A percentile compares a stretch with the other conserved stretches of the same genome.
These are phyloP conservation scores for Dolichomitus sp. DNA, from an alignment of 2,888 invertebrate genomes.

Conservation along the genomic window DNA sequence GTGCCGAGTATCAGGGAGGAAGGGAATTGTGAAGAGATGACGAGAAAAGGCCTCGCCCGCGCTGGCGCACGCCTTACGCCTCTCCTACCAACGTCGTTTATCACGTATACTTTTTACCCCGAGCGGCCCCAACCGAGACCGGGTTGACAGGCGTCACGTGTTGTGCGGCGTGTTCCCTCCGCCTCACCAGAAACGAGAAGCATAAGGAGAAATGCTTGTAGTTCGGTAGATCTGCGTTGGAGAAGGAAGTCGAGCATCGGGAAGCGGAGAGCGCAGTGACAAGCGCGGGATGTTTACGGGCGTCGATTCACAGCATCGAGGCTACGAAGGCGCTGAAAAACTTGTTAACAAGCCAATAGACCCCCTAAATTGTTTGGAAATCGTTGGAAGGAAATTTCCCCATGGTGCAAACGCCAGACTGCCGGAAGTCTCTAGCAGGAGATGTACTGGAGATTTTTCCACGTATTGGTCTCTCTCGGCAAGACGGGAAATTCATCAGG, in stretches of 20 bases:
- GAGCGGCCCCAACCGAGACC: conserved; percentile 57
- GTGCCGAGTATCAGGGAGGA: conserved; percentile 19
- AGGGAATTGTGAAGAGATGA: conserved; percentile 16
- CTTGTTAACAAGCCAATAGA: conserved; percentile 79
- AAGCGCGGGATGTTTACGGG: conserved; percentile 11
- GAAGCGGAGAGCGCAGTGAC: conserved; percentile 18
- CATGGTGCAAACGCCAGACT: neutral
- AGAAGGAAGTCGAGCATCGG: conserved; percentile 30
- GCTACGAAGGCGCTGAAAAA: conserved; percentile 71
- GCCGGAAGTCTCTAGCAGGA: conserved; percentile 43
- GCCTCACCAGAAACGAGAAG: conserved; percentile 47
- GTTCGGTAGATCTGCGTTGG: conserved; percentile 18
- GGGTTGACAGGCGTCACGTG: conserved; percentile 73
- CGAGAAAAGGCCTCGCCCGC: conserved; percentile 2
- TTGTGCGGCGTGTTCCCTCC: conserved; percentile 56
- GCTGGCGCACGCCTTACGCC: conserved; percentile 13
- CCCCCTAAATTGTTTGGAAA: conserved; percentile 70
- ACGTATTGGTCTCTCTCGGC: neutral
- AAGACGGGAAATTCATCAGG: conserved; percentile 3
- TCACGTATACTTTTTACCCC: conserved; percentile 66
- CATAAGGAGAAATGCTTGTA: conserved; percentile 50
- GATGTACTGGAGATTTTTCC: neutral
- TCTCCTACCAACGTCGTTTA: conserved; percentile 65
- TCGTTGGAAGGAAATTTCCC: conserved; percentile 39
- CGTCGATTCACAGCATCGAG: neutral